These are phyloP conservation scores for Euura saliciscinereae DNA, from an alignment of 1,140 invertebrate genomes.

Conservation along the genomic window DNA sequence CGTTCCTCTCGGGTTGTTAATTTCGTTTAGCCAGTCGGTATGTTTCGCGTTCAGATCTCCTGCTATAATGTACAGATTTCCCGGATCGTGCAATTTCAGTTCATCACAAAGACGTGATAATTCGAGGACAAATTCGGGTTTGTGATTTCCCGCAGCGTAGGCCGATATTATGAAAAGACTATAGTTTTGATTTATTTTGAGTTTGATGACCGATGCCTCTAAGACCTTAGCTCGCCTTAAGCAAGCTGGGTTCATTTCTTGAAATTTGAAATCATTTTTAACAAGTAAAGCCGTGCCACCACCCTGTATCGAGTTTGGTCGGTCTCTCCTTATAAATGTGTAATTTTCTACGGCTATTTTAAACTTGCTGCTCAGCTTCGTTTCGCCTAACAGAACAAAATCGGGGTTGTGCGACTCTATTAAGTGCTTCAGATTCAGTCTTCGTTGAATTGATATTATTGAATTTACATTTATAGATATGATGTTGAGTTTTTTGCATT, in stretches of 20 bases:
- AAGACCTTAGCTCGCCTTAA: neutral
- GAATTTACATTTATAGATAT: conserved; percentile 24
- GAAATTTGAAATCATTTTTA: conserved; percentile 17
- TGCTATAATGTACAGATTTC: neutral
- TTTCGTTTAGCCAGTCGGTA: neutral
- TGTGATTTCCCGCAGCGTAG: no score
- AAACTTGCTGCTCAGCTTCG: conserved; percentile 8
- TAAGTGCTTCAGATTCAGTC: conserved; percentile 8
- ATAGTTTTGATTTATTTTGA: no score
- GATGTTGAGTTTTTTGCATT: conserved; percentile 11
- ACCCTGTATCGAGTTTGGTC: neutral
- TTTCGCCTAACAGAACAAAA: conserved; percentile 19
- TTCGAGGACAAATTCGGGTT: no score
- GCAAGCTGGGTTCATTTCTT: no score
- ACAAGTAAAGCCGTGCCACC: conserved; percentile 17
- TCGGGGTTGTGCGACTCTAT: conserved; percentile 13
- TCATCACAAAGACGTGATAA: neutral
- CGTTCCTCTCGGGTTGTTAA: neutral
- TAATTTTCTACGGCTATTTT: conserved; percentile 15
- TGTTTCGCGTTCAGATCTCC: neutral
- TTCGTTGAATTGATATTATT: conserved; percentile 14
- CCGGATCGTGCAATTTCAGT: neutral
- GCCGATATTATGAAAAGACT: no score
- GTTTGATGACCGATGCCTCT: no score
- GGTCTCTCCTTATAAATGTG: conserved; percentile 16